Base-by-base conservation (phyloP, 2,113 vertebrate species). In the Mus spicilegus region DNA sequence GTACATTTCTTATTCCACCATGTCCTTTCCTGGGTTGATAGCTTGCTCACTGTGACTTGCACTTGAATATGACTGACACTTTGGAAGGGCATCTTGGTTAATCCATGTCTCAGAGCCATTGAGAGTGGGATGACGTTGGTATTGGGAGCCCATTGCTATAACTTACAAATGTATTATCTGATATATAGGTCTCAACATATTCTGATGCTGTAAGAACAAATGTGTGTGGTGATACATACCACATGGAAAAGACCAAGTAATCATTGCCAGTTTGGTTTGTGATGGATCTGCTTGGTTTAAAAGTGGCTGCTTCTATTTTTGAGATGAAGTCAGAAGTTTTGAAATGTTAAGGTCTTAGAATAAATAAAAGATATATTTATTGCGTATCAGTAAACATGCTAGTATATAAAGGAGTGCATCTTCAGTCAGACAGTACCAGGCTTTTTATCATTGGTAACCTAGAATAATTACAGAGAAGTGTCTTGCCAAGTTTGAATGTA, bases 281-380 rank as follows among this genome's bases (percentile, higher is more conserved):
- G 30, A n/a, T 81, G 22, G 54, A 90, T 81, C 22, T 92, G 4
- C 49, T 90, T 90, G 49, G 72, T 93, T 30, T 92, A 17, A 77
- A 49, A 90, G 54, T 14, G 22, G 28, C n/a, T 82, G 54, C 42
- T 90, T 30, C 81, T 63, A 14, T 78, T 82, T 95, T 76, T 89
- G 42, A 94, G 76, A 33, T 84, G 17, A 56, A 39, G 36, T 84
- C 54, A 90, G 56, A 87, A 90, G 69, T 67, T 95, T 82, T 90
- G 76, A 94, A 88, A 88, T 75, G 10, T 42, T 90, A n/a, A 84
- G 65, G 65, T 46, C 54, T 90, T 92, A 1, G 3, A 49, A 95
- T 58, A 75, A 28, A 33, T 78, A 11, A 54, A 61, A 80, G 39
- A 20, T 73, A 0, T 87, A 58, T 20, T 92, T 69, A 56, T n/a